Conservation (phyloP, 1,140 invertebrate species). For the Brachionus plicatilis region DNA sequence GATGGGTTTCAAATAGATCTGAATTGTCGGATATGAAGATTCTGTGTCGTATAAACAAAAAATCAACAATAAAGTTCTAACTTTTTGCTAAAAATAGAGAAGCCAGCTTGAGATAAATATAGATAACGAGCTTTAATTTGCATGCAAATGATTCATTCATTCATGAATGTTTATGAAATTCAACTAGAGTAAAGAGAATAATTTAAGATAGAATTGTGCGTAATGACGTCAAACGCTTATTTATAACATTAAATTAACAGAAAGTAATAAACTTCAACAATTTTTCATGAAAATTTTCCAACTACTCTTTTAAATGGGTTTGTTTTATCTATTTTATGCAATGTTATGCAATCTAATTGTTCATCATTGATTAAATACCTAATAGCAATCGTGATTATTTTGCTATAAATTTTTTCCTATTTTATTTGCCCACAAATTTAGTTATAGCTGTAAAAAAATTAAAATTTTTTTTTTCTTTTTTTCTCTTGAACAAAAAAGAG, state of each 20-base stretch:
- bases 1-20: not conserved
- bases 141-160: not conserved
- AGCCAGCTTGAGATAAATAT: not conserved
- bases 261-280: slow-evolving; percentile 19
- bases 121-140: slow-evolving; percentile 25
- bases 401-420: not conserved
- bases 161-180: not conserved
- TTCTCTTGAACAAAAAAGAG: not conserved
- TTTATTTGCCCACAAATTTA: not conserved
- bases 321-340: not conserved
- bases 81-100: not conserved
- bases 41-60: not conserved
- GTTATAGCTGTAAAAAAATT: not conserved
- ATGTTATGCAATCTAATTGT: not conserved
- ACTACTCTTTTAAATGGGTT: not conserved
- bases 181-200: not conserved
- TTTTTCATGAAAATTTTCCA: not conserved
- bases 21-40: not conserved
- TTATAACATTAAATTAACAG: slow-evolving; percentile 17
- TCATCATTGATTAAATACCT: slow-evolving; percentile 10
- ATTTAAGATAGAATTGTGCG: slow-evolving; percentile 4
- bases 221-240: slow-evolving; percentile 11
- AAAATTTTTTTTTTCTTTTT: not conserved
- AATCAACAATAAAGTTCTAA: not conserved
- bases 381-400: not conserved